These are phyloP conservation scores for Lycocerus yunnanus DNA, from an alignment of 2,888 invertebrate species.

Conservation along the genomic window DNA sequence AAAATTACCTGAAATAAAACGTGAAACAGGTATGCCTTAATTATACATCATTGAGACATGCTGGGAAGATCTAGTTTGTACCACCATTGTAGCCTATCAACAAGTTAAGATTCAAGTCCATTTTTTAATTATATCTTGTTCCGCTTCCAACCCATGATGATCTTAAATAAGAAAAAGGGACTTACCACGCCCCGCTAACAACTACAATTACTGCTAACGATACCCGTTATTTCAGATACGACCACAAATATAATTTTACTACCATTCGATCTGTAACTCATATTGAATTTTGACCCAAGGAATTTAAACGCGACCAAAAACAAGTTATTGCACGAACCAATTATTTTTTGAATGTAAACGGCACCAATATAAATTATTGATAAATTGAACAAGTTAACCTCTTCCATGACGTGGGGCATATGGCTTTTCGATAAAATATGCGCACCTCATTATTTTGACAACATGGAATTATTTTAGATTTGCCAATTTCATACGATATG, in stretches of 20 bases:
- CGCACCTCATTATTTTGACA: neutral
- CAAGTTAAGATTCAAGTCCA: constrained; percentile 4
- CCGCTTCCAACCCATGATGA: constrained; percentile 33
- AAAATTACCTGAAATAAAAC: constrained; percentile 26
- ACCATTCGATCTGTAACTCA: constrained; percentile 41
- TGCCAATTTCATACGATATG: too few relatives aligned
- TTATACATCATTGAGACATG: constrained; percentile 37
- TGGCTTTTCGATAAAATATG: neutral
- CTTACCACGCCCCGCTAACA: constrained; percentile 48
- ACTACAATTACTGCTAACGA: constrained; percentile 50
- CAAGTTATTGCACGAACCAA: constrained; percentile 30
- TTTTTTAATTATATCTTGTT: constrained; percentile 8
- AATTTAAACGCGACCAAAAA: constrained; percentile 28
- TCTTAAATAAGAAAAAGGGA: constrained; percentile 35
- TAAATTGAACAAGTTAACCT: neutral
- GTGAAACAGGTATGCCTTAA: constrained; percentile 38
- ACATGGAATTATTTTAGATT: neutral
- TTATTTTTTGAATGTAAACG: constrained; percentile 23
- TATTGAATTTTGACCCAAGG: constrained; percentile 31
- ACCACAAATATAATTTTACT: constrained; percentile 49
- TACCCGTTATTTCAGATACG: constrained; percentile 48
- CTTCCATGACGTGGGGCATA: neutral
- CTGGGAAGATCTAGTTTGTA: constrained; percentile 28
- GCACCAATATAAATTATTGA: constrained; percentile 10
- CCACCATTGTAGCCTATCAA: constrained; percentile 32